Percentiles rank a stretch among this genome's conserved stretches.
These are phyloP conservation scores for Perizoma flavofasciatum DNA, from an alignment of 2,888 invertebrate genomes.

Conservation along the genomic window DNA sequence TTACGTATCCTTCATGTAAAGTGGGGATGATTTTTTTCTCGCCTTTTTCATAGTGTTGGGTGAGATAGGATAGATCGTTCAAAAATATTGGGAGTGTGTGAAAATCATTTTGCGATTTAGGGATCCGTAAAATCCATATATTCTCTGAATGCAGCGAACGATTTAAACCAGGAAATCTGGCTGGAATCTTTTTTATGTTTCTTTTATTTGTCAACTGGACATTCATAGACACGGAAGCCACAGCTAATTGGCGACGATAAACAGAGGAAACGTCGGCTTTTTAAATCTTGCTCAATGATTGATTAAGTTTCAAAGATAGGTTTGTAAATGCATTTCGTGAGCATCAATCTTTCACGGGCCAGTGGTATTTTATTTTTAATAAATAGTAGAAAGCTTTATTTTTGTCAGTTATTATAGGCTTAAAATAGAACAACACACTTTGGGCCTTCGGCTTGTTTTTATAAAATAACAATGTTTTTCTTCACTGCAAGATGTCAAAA, in stretches of 20 bases:
- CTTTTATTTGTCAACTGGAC: conserved; percentile 48
- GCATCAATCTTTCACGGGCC: conserved; percentile 32
- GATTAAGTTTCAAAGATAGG: conserved; percentile 34
- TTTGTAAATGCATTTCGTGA: conserved; percentile 34
- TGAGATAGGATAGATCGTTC: too few species aligned
- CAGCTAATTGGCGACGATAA: conserved; percentile 69
- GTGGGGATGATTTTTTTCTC: too few species aligned
- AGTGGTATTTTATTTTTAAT: conserved; percentile 26
- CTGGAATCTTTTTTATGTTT: conserved; percentile 16
- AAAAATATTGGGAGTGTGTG: too few species aligned
- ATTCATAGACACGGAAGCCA: conserved; percentile 66
- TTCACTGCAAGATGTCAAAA: too few species aligned
- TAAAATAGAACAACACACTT: conserved; percentile 1
- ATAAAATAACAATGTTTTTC: too few species aligned
- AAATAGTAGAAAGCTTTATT: conserved; percentile 17
- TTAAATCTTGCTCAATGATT: conserved; percentile 41
- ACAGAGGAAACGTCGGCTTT: conserved; percentile 53
- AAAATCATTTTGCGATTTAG: too few species aligned
- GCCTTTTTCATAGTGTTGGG: too few species aligned
- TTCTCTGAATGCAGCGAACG: not conserved
- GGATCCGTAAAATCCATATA: too few species aligned
- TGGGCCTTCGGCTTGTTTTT: too few species aligned
- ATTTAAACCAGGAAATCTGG: conserved; percentile 4
- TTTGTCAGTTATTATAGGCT: conserved; percentile 11
- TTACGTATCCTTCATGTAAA: too few species aligned